Conservation (phyloP, 23 tunicate genomes). For the Pegea sp. region DNA sequence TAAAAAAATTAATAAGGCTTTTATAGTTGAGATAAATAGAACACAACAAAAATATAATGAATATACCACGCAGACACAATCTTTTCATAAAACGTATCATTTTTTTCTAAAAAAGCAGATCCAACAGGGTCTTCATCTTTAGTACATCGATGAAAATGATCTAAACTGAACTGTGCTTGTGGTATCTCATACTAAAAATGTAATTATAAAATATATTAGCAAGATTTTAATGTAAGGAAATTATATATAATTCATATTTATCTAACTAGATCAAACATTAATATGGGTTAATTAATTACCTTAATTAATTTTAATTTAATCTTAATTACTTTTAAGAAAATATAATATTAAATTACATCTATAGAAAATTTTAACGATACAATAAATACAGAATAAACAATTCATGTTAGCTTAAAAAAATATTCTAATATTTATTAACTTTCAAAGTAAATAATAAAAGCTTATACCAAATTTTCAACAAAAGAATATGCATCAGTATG, state of each 20-base stretch:
- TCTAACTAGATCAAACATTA: too few species aligned
- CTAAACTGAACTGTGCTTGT: slow-evolving; percentile 15
- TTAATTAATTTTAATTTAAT: too few species aligned
- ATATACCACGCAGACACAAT: slow-evolving; percentile 34
- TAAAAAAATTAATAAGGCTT: too few species aligned
- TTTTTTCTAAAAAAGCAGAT: slow-evolving; percentile 66
- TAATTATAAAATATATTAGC: slow-evolving; percentile 3
- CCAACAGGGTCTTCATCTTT: slow-evolving; percentile 31
- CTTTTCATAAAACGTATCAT: slow-evolving; percentile 29
- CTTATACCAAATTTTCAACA: too few species aligned
- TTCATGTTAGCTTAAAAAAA: neutral
- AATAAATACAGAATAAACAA: neutral
- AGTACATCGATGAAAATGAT: slow-evolving; percentile 15
- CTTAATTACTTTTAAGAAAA: too few species aligned
- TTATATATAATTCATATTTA: neutral
- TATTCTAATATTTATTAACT: neutral
- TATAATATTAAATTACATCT: too few species aligned
- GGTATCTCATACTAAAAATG: neutral
- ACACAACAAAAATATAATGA: neutral
- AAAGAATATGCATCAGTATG: too few species aligned
- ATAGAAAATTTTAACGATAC: slow-evolving; percentile 1
- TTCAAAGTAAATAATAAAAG: too few species aligned
- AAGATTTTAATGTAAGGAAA: neutral
- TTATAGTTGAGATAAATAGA: too few species aligned
- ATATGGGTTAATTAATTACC: too few species aligned